Base-by-base conservation (phyloP, 2,113 vertebrate species). In the Spea bombifrons region DNA sequence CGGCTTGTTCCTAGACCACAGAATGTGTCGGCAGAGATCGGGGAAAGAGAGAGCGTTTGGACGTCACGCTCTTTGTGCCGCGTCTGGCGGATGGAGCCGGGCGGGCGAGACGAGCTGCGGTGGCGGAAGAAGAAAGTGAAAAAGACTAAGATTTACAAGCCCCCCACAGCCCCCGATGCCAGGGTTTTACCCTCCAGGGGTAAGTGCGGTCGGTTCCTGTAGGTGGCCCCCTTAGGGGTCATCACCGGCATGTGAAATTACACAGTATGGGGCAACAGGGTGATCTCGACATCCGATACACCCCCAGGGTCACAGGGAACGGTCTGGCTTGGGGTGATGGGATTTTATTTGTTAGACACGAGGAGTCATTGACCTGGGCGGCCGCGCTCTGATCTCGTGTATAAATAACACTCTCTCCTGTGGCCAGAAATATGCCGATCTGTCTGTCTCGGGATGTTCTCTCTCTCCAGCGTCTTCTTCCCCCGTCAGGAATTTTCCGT, bases 121-220 rank as follows among this genome's bases (percentile, higher is more conserved):
- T 59, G 78, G 61, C 64, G 71, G 78, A 80, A 61, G 63, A 53
- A 74, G 71, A 45, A 73, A 74, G 57, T 64, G 7, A 17, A 9
- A n/a, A 73, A 73, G 49, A 66, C 53, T 49, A 43, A 10, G 4
- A 59, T 64, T 49, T 59, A 46, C 17, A 16, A 52, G 63, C 71
- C 61, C 7, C 63, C 71, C 74, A 61, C 70, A 74, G 63, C 59
- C 69, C 50, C 64, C 8, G 4, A 44, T 73, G 52, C 43, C 49
- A 30, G 67, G 70, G 7, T 17, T 65, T 16, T 13, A 43, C 16
- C 48, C 43, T 74, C 57, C 69, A 65, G 49, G 17, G 44, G 47
- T 53, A 47, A n/a, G n/a, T n/a, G n/a, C n/a, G n/a, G 30, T 30
- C 30, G 30, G 30, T 30, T 30, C 30, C 30, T 30, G 30, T 30